Evolutionary conservation across 2,113 vertebrate genomes (phyloP).

Genomic region (Leucoraja erinaceus): DNA sequence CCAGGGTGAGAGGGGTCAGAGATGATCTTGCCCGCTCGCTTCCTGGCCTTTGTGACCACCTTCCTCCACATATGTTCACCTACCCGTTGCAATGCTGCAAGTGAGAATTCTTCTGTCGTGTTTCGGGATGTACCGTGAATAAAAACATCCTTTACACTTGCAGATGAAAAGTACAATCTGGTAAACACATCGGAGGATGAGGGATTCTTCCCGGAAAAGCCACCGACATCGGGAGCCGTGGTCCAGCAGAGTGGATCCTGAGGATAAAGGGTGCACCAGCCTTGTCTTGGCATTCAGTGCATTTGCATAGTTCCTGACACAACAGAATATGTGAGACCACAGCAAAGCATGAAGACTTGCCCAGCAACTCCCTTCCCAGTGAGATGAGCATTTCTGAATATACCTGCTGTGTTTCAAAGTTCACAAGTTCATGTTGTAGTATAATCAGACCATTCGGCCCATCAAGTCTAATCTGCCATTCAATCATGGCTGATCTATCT

Average conservation of each 20-base stretch:
- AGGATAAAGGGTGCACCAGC: neutral
- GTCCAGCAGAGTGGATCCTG: neutral
- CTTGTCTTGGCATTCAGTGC: neutral
- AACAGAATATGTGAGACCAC: neutral
- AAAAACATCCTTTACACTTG: neutral
- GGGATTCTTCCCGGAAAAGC: neutral
- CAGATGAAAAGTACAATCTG: neutral
- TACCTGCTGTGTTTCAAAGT: neutral
- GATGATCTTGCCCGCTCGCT: too few species aligned
- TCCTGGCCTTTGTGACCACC: too few species aligned
- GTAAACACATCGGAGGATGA: neutral
- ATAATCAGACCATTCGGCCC: too few species aligned
- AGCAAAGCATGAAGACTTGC: neutral
- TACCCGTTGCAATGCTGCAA: too few species aligned
- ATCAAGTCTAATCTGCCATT: too few species aligned
- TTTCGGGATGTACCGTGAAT: too few species aligned
- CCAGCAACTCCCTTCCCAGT: neutral
- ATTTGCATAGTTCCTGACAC: neutral
- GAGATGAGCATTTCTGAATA: slow-evolving; percentile 7
- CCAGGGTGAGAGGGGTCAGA: too few species aligned
- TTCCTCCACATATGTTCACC: too few species aligned
- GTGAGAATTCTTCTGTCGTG: too few species aligned
- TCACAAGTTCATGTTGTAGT: too few species aligned
- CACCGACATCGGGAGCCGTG: neutral
- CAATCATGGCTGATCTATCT: too few species aligned